phyloP scores from a whole-genome alignment of 2,888 invertebrate species.

The Cremastinae sp. region DNA sequence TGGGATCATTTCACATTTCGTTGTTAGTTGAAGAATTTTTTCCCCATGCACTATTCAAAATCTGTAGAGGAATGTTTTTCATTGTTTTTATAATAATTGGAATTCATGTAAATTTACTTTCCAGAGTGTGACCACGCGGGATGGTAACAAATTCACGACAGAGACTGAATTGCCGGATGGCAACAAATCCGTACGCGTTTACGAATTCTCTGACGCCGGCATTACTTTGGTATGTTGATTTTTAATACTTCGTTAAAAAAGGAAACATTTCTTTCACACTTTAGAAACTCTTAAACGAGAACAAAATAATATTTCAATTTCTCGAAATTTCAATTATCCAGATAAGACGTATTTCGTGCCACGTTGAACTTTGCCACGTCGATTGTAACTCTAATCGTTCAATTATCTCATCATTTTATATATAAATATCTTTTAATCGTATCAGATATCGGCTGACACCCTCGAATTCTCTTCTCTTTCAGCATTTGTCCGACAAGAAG shows the following conservation, averaged over 20 bases:
- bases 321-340: neutral
- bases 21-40: no score
- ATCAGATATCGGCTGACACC: neutral
- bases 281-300: neutral
- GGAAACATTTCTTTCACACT: constrained; percentile 21
- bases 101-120: constrained; percentile 34
- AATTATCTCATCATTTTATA: constrained; percentile 1
- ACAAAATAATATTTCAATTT: neutral
- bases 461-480: constrained; percentile 56
- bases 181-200: constrained; percentile 71
- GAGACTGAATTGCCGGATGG: constrained; percentile 71
- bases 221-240: constrained; percentile 74
- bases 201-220: constrained; percentile 75
- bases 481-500: constrained; percentile 71
- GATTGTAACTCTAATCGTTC: constrained; percentile 12
- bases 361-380: constrained; percentile 33
- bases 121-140: constrained; percentile 74
- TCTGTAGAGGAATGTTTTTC: neutral
- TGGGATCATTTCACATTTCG: no score
- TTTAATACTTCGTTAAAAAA: neutral
- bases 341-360: neutral
- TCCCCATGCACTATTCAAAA: no score
- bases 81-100: neutral
- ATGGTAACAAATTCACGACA: constrained; percentile 72
- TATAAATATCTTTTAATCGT: neutral